These are phyloP conservation scores for Nomada lathburiana DNA, from an alignment of 2,888 invertebrate species.

Conservation along the genomic window DNA sequence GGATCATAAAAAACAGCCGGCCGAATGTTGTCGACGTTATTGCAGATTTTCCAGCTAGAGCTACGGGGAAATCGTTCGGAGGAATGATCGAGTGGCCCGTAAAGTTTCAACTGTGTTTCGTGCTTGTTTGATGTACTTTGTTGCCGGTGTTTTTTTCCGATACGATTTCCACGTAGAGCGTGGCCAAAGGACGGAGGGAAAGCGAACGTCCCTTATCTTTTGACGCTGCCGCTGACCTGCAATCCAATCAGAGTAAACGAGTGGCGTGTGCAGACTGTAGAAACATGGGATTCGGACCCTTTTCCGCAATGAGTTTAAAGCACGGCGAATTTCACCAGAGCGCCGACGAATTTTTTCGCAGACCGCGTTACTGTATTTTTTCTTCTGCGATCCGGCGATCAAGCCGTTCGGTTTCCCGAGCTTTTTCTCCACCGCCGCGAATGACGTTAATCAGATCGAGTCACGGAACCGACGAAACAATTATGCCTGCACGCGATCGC, in stretches of 20 bases:
- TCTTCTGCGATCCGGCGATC: background rate
- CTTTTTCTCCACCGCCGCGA: background rate
- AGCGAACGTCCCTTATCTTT: slow-evolving; percentile 31
- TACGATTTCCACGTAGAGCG: slow-evolving; percentile 18
- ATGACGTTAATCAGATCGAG: background rate
- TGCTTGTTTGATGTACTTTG: slow-evolving; percentile 30
- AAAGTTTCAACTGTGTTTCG: slow-evolving; percentile 14
- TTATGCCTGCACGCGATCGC: slow-evolving; percentile 21
- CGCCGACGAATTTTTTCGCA: no score
- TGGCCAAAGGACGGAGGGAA: background rate
- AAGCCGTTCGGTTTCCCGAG: background rate
- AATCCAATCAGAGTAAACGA: slow-evolving; percentile 45
- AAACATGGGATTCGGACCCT: background rate
- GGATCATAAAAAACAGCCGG: slow-evolving; percentile 35
- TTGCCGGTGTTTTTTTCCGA: background rate
- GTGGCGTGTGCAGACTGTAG: slow-evolving; percentile 18
- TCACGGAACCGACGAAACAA: slow-evolving; percentile 17
- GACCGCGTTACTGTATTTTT: no score
- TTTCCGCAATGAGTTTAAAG: slow-evolving; percentile 6
- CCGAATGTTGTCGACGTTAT: slow-evolving; percentile 33
- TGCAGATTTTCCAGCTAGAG: slow-evolving; percentile 26
- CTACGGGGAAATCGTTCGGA: slow-evolving; percentile 28
- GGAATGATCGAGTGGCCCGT: slow-evolving; percentile 33
- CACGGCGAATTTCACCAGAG: slow-evolving; percentile 17
- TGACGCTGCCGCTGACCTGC: slow-evolving; percentile 13